Evolutionary conservation across 2,888 invertebrate genomes (phyloP), one percentile per base, ranked within the genome.

Genomic region (Amphimallon solstitiale): DNA sequence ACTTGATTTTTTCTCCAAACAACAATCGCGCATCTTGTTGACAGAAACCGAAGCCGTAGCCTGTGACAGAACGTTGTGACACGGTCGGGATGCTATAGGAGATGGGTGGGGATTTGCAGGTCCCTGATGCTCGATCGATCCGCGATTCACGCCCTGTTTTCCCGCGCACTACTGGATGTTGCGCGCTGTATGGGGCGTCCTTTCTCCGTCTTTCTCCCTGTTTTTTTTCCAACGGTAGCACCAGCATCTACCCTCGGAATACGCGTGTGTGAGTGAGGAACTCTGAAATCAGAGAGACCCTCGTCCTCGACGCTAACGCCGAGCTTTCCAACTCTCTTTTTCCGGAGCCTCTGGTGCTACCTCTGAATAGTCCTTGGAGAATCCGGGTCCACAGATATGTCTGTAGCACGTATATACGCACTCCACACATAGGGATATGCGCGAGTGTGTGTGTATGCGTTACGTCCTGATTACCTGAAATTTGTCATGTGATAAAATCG

Each of bases 121-220:
- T 76, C 78, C 77, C 77, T 78, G 78, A 78, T 77, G 79, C 80
- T 80, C 79, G 73, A 80, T 80, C 80, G 80, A 80, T 80, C n/a
- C 79, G 76, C 74, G 74, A 75, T 65, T 66, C 68, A 72, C 72
- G 72, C 72, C 72, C 72, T 77, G 79, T 78, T 79, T 81, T 79
- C 78, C 79, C 79, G 79, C 79, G 79, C 79, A 78, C 73, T 68
- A 66, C 54, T 68, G 68, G 74, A 70, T 72, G 73, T 74, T 76
- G 76, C 76, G 76, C 76, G 71, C 68, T 73, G 61, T 67, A 12
- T 35, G 29, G 1, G n/a, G n/a, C n/a, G n/a, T 34, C 51, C 35
- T 43, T 29, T 14, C 56, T 43, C 56, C 14, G 15, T 54, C 35
- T 34, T 43, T 43, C 56, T 12, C 56, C 56, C 43, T 54, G 5